Conservation (phyloP, 2,888 invertebrate genomes). For the Napeogenes inachia region DNA sequence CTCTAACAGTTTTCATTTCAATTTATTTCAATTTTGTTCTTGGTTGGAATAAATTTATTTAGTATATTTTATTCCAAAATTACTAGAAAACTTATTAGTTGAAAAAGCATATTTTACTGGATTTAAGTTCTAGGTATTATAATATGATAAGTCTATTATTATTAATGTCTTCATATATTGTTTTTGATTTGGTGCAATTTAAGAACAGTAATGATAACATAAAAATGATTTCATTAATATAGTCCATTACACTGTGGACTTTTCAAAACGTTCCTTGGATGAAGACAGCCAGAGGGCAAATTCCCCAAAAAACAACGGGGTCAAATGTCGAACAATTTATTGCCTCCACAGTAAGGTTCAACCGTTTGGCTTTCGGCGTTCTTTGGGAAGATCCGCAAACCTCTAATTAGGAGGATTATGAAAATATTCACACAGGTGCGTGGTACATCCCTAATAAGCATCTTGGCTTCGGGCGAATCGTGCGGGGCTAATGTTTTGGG, state of each 20-base stretch:
- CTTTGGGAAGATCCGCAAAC: constrained; percentile 75
- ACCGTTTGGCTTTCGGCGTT: constrained; percentile 62
- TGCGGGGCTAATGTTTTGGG: constrained; percentile 68
- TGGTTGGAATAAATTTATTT: too few species aligned
- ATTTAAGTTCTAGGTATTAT: too few species aligned
- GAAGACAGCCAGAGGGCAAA: constrained; percentile 66
- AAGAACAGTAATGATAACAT: constrained; percentile 2
- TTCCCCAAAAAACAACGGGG: constrained; percentile 67
- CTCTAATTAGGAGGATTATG: constrained; percentile 76
- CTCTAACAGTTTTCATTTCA: constrained; percentile 20
- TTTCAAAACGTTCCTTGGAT: constrained; percentile 43
- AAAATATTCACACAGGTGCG: constrained; percentile 77
- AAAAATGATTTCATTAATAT: constrained; percentile 6
- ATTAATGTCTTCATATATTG: too few species aligned
- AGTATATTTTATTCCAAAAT: background rate
- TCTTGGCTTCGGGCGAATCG: constrained; percentile 72
- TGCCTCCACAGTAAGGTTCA: constrained; percentile 70
- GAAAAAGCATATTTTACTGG: too few species aligned
- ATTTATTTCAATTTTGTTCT: constrained; percentile 16
- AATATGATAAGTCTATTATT: too few species aligned
- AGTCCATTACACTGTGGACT: constrained; percentile 48
- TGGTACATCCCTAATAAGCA: constrained; percentile 71
- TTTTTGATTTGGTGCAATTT: background rate
- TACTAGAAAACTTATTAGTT: too few species aligned
- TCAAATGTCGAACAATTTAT: constrained; percentile 78